Base-by-base conservation (phyloP, 2,113 vertebrate species). In the Jacana jacana region DNA sequence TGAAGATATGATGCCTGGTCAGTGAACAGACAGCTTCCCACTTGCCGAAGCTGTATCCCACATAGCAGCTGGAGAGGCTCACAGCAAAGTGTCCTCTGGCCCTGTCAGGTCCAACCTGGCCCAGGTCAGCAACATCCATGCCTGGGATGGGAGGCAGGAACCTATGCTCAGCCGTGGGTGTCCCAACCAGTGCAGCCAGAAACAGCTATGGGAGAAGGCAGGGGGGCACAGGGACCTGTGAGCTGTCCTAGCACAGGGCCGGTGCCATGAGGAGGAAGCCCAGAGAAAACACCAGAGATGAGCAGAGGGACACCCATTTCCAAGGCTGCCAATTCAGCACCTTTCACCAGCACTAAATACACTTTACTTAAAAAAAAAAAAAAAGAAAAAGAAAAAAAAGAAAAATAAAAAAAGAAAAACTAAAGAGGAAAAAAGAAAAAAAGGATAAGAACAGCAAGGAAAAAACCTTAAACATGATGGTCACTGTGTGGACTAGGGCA, bases 311-410 rank as follows among this genome's bases (percentile, higher is more conserved):
- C 51, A 71, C 17, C 46, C 39, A 33, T 39, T 40, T 84, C 35
- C 9, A 13, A 63, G 65, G 90, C 25, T 86, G 81, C 58, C 72
- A 64, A 15, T 66, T 66, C 46, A 89, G 91, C 57, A 73, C 73
- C 72, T 97, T 95, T 96, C 93, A 96, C 86, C 83, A 94, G 96
- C 95, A 97, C 91, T 97, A 86, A 88, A 91, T 55, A 95, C 89
- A 91, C 81, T 95, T 95, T 65, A 83, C 48, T 80, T 86, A 25
- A 61, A 72, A 30, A 44, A 20, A 31, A 14, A 7, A 31, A 33
- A 17, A 17, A 24, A 13, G 19, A 17, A 6, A 5, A 11, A 2
- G 8, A 6, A 7, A 12, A 13, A 10, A 12, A 5, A 20, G 8
- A 8, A 35, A 52, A 23, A 3, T 4, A 11, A 28, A 15, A 42